phyloP scores from a whole-genome alignment of 1,140 invertebrate species.

The Gyrodactylus salaris region DNA sequence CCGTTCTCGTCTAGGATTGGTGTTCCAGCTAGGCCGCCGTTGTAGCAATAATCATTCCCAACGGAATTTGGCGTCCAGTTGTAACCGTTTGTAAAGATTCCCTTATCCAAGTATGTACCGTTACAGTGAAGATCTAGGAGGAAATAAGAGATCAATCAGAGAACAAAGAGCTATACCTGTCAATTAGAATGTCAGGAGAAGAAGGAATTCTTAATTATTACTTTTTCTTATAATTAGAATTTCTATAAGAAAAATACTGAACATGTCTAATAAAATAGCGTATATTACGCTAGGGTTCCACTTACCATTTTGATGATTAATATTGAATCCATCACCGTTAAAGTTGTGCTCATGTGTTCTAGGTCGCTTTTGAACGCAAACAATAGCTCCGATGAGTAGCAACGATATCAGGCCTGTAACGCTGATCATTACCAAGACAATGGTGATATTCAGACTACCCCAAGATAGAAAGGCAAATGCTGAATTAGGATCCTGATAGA shows the following conservation, averaged over 20 bases:
- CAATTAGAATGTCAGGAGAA: too few species aligned
- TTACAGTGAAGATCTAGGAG: background rate
- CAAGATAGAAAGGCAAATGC: background rate
- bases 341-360: background rate
- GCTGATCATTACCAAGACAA: background rate
- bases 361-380: constrained; percentile 1
- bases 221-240: too few species aligned
- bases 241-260: too few species aligned
- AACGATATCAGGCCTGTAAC: background rate
- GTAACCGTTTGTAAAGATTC: background rate
- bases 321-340: background rate
- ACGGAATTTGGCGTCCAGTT: background rate
- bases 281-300: too few species aligned
- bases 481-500: background rate
- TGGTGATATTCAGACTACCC: constrained; percentile 1
- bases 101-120: background rate
- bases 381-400: background rate
- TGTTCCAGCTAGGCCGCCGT: background rate
- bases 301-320: too few species aligned
- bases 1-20: background rate
- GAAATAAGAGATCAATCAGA: too few species aligned
- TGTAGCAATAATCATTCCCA: background rate
- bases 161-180: too few species aligned
- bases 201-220: too few species aligned
- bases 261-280: too few species aligned